phyloP scores from a whole-genome alignment of 1,140 invertebrate genomes.

The Brachionus angularis region DNA sequence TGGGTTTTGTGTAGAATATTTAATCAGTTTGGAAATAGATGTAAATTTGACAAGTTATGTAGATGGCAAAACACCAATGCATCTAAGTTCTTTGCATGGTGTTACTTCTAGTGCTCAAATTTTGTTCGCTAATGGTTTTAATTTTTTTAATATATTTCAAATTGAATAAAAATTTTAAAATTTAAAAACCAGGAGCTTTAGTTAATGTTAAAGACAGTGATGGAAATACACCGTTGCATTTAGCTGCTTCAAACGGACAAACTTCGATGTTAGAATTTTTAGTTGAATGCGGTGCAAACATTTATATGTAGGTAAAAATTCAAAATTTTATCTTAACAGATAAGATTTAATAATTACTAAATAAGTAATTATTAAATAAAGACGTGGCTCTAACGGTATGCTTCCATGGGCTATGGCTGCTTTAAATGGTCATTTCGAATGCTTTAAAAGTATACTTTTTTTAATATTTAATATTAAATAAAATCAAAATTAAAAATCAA shows the following conservation, averaged over 20 bases:
- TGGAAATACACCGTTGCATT: slow-evolving; percentile 34
- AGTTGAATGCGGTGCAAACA: slow-evolving; percentile 40
- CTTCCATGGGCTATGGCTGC: slow-evolving; percentile 65
- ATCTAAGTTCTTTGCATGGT: slow-evolving; percentile 67
- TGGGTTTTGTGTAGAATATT: slow-evolving; percentile 63
- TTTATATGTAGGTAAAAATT: slow-evolving; percentile 43
- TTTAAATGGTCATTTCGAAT: slow-evolving; percentile 63
- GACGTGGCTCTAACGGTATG: slow-evolving; percentile 58
- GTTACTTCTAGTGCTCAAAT: slow-evolving; percentile 66
- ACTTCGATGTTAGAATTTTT: slow-evolving; percentile 25
- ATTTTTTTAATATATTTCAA: background rate
- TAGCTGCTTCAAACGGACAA: slow-evolving; percentile 33
- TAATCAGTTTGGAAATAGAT: slow-evolving; percentile 61
- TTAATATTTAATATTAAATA: background rate
- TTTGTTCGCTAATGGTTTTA: slow-evolving; percentile 56
- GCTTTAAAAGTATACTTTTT: slow-evolving; percentile 59
- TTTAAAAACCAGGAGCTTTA: background rate
- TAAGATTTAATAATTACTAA: background rate
- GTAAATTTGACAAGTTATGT: slow-evolving; percentile 62
- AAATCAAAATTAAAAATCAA: too few relatives aligned
- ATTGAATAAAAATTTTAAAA: background rate
- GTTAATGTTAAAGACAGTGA: slow-evolving; percentile 16
- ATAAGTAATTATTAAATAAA: slow-evolving; percentile 52
- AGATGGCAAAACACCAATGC: slow-evolving; percentile 66
- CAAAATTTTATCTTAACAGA: too few relatives aligned